Evolutionary conservation across 2,797 vertebrate genomes (phyloP).

Genomic region (Podargus strigoides): DNA sequence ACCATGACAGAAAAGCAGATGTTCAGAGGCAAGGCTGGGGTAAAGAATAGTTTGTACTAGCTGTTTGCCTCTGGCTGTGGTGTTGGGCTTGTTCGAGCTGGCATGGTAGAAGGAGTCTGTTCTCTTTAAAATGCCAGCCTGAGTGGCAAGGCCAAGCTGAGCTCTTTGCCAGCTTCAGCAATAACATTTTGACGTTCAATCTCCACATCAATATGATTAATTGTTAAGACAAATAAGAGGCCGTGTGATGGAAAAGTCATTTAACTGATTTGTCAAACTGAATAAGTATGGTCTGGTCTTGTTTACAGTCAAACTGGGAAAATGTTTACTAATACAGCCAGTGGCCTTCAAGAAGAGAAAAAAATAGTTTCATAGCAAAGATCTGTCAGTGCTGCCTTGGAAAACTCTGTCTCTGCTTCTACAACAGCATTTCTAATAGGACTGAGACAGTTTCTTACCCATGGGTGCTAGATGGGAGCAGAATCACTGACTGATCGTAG

Average conservation of each 20-base stretch:
- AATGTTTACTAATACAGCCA: neutral
- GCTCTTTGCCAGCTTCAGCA: conserved; percentile 9
- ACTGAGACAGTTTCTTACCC: neutral
- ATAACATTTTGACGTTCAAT: neutral
- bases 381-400: neutral
- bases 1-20: neutral
- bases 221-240: conserved; percentile 24
- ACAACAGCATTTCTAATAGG: neutral
- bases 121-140: conserved; percentile 35
- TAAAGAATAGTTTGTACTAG: neutral
- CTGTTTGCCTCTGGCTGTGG: neutral
- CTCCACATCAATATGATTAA: conserved; percentile 25
- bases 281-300: neutral
- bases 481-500: neutral
- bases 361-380: neutral
- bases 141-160: neutral
- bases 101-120: neutral
- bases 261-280: conserved; percentile 28
- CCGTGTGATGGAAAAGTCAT: neutral
- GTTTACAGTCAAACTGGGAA: neutral
- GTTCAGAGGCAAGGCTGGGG: neutral
- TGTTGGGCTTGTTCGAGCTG: neutral
- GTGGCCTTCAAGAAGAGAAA: neutral
- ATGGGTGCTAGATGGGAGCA: neutral
- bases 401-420: neutral